Evolutionary conservation across 2,113 vertebrate genomes (phyloP), one percentile per base, ranked within the genome.

Genomic region (Illadopsis cleaveri): DNA sequence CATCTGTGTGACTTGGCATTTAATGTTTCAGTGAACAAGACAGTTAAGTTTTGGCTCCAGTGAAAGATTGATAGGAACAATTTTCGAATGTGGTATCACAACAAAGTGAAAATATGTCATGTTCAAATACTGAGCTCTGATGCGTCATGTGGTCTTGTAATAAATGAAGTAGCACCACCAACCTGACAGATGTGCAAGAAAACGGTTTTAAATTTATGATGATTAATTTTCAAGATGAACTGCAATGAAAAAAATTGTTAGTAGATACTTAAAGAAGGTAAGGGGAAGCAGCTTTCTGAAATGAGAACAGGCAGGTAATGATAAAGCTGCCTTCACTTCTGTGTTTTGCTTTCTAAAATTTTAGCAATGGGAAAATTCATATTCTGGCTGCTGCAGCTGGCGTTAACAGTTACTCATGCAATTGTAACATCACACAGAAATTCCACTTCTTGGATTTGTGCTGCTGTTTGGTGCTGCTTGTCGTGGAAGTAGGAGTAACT

Each of bases 141-240:
- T 97, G 95, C 81, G 15, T 98, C 97, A 92, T 71, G 97, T 92
- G 96, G 91, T 89, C 94, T 94, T 68, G 28, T 97, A 98, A 98
- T 97, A 98, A 98, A 98, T 98, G 97, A 97, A 97, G 86, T 68
- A 85, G 31, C 80, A 51, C 95, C 45, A 16, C 82, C 82, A 86
- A 94, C 76, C 91, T 98, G 97, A 97, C 97, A 98, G 79, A 95
- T 97, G 95, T 96, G 95, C 94, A 96, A 97, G 94, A 86, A 94
- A 96, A 96, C 94, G 91, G 93, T 97, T 98, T 98, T 93, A 97
- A 97, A 97, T 97, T 97, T 96, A 96, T 96, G 81, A 97, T 96
- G 96, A 98, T 98, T 97, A 97, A 96, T 98, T 98, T 97, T 97
- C 94, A 96, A 98, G 97, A 97, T 97, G 96, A 98, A 95, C 87